phyloP scores from a whole-genome alignment of 2,797 vertebrate species.

The Coregonus ussuriensis region DNA sequence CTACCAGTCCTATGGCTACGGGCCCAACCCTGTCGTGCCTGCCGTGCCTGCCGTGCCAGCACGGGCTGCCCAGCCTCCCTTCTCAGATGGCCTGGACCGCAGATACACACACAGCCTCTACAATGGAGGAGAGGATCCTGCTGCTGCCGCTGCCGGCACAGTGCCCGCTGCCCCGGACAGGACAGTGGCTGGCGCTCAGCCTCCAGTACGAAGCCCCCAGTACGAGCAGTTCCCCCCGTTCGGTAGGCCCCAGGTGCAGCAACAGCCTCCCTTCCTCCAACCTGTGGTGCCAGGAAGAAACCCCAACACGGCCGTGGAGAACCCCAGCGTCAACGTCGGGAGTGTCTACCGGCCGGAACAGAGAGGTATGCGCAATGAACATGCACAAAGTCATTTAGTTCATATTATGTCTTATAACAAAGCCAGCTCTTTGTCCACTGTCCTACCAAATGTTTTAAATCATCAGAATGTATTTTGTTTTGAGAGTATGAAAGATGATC shows the following conservation, averaged over 20 bases:
- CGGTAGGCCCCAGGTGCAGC: conserved; percentile 71
- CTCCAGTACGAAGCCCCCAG: conserved; percentile 77
- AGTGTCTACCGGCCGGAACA: conserved; percentile 86
- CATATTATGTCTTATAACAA: not conserved
- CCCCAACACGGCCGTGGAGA: conserved; percentile 76
- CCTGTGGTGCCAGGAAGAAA: conserved; percentile 75
- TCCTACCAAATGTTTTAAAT: not conserved
- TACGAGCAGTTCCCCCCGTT: conserved; percentile 87
- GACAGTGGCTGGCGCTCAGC: conserved; percentile 54
- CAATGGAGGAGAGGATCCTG: conserved; percentile 69
- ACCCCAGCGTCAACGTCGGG: conserved; percentile 78
- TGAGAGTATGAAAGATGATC: not conserved
- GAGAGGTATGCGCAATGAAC: conserved; percentile 78
- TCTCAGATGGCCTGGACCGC: conserved; percentile 85
- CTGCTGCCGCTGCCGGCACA: conserved; percentile 53
- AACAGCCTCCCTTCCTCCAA: not conserved
- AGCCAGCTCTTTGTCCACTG: not conserved
- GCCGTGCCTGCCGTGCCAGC: conserved; percentile 15
- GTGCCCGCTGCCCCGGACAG: conserved; percentile 47
- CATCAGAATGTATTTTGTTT: not conserved
- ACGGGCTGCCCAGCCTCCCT: conserved; percentile 70
- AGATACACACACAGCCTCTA: conserved; percentile 92
- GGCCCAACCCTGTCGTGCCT: conserved; percentile 57
- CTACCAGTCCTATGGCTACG: conserved; percentile 71
- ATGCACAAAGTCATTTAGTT: not conserved